Evolutionary conservation across 1,140 invertebrate species (phyloP), one percentile per base, ranked within the genome.

Genomic region (Meloidogyne chitwoodi): DNA sequence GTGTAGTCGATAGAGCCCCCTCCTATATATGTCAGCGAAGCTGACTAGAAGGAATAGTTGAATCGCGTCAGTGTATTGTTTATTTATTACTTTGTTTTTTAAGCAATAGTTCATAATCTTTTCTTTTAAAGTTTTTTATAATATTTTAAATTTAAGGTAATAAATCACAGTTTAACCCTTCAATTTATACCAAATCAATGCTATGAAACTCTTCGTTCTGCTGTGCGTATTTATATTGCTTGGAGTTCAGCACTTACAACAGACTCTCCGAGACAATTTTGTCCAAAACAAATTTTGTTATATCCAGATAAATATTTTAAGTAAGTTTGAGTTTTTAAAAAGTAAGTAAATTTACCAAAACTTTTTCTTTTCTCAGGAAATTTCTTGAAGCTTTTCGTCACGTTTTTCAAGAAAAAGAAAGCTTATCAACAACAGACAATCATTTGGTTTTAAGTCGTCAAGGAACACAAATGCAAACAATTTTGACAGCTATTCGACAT

Each of bases 151-250:
- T 38, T 22, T 48, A 19, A 63, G 62, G 22, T 29, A 19, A 77
- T 29, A 66, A 81, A 81, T 24, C 82, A 82, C 44, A 79, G 83
- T 8, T 83, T 82, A 24, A 63, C 44, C 11, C 38, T 82, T 16
- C 78, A 78, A 16, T 81, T 82, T 61, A 41, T 31, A n/a, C 44
- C 73, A 22, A 64, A 27, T 61, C 65, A 61, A 41, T 72, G 72
- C 26, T 83, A 77, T 24, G 69, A 81, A 64, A 82, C 81, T 22
- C 56, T 82, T 31, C 72, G 79, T 29, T 27, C 79, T 8, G 81
- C 81, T 29, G 78, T 84, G 3, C 74, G 82, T n/a, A 75, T 82
- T 68, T 82, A 82, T 63, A 63, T 84, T 56, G 82, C 80, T n/a
- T 81, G 80, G 80, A 48, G 66, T 10, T 64, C 76, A 19, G 68